phyloP scores from a whole-genome alignment of 1,140 invertebrate genomes.

The Caenorhabditis briggsae region DNA sequence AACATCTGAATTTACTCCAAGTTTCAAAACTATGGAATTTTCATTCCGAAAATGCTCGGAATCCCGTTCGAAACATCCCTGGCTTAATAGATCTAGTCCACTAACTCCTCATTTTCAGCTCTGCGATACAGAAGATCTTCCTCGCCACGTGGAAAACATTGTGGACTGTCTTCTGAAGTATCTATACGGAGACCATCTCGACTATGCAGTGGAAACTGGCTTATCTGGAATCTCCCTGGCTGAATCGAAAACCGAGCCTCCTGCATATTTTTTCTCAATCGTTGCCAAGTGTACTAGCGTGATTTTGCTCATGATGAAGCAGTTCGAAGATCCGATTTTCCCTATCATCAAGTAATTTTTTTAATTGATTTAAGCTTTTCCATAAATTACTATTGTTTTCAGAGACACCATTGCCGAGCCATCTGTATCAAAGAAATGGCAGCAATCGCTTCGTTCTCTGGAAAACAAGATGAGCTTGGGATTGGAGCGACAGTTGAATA shows the following conservation, averaged over 20 bases:
- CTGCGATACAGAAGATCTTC: slow-evolving; percentile 86
- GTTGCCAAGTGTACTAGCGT: slow-evolving; percentile 94
- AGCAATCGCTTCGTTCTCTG: slow-evolving; percentile 51
- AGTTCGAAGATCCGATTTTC: slow-evolving; percentile 89
- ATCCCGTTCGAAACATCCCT: too few species aligned
- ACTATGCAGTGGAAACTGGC: slow-evolving; percentile 94
- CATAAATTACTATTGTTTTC: slow-evolving; percentile 67
- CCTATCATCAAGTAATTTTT: slow-evolving; percentile 87
- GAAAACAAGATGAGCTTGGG: slow-evolving; percentile 89
- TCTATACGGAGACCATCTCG: slow-evolving; percentile 91
- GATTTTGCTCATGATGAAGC: slow-evolving; percentile 93
- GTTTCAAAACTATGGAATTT: too few species aligned
- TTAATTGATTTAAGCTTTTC: neutral
- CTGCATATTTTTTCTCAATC: slow-evolving; percentile 94
- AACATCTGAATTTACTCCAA: too few species aligned
- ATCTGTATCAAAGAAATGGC: slow-evolving; percentile 84
- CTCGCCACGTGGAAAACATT: slow-evolving; percentile 86
- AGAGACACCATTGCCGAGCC: slow-evolving; percentile 90
- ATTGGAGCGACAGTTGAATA: slow-evolving; percentile 91
- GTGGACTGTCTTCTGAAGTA: slow-evolving; percentile 89
- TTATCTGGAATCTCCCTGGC: slow-evolving; percentile 89
- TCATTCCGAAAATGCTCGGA: too few species aligned
- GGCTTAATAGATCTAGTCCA: too few species aligned
- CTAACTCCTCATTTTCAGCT: slow-evolving; percentile 82
- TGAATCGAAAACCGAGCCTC: slow-evolving; percentile 86